A percentile compares a stretch with the other conserved stretches of the same genome.
phyloP scores from a whole-genome alignment of 2,113 vertebrate genomes.

The Chroicocephalus ridibundus region DNA sequence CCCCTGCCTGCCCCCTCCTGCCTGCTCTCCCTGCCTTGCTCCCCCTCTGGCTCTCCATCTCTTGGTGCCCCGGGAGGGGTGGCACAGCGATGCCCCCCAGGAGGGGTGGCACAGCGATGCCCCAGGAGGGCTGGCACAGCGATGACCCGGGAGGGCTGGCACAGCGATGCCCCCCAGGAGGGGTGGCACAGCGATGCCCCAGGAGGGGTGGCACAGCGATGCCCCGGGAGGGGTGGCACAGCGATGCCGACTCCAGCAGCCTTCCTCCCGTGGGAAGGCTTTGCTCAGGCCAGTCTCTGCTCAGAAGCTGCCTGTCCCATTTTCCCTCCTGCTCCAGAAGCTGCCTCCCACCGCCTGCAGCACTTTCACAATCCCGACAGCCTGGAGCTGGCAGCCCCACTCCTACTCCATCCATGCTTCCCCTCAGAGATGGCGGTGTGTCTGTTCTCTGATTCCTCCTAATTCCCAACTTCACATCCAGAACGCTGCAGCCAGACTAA shows the following conservation, averaged over 20 bases:
- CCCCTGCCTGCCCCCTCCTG: too few species aligned
- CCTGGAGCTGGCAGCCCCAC: neutral
- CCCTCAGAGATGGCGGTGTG: neutral
- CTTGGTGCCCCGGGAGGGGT: neutral
- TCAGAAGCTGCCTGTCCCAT: neutral
- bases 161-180: too few species aligned
- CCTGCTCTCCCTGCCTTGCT: too few species aligned
- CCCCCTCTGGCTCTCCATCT: neutral
- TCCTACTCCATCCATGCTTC: neutral
- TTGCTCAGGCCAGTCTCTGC: neutral
- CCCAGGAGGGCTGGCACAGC: rapidly evolving
- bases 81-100: too few species aligned
- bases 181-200: neutral
- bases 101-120: neutral
- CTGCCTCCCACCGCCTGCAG: neutral
- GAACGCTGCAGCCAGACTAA: neutral
- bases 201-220: neutral
- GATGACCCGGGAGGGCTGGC: too few species aligned
- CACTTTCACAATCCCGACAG: neutral
- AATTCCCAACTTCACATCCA: neutral
- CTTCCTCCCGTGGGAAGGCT: neutral
- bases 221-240: neutral
- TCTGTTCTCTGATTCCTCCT: neutral
- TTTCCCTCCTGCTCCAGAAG: neutral
- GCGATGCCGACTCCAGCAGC: neutral